Evolutionary conservation across 1,140 invertebrate genomes (phyloP), one percentile per base, ranked within the genome.

Genomic region (Uloborus diversus): DNA sequence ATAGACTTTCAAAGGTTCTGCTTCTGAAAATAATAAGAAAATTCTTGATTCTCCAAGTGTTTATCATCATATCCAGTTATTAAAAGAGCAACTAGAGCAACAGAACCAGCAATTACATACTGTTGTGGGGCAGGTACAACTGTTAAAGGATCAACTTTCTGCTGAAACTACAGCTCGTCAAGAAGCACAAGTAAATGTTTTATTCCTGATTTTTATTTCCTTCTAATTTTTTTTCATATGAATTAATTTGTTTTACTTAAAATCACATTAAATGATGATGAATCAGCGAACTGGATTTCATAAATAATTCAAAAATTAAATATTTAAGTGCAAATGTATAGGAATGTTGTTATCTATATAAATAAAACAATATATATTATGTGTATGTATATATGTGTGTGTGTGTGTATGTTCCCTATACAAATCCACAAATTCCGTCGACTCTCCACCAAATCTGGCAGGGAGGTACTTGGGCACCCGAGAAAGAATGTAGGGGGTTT

Each of bases 91-190:
- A 85, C 87, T 98, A 79, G 96, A 99, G 83, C 96, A 98, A 84
- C 95, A 98, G 85, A 91, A 92, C 62, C 94, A 98, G 84, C 95
- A 97, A 85, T 97, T 96, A 1, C 93, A 95, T 80, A 95, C 96
- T 17, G 95, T 96, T 3, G 89, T 97, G 20, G 94, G 94, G 3
- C 96, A 99, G 85, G 91, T 97, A 14, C 91, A 97, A 85, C 88
- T 99, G 49, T 89, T 98, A 49, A 90, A 95, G 79, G 96, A 99
- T 87, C 96, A 98, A 87, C 90, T 99, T 27, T 93, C 94, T 33
- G 95, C 94, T 27, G 97, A 99, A 88, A 96, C 96, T 62, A 93
- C 96, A 27, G 96, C 95, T 11, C 89, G 96, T 78, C 91, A 96
- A 56, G 96, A 97, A 86, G 95, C 96, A 33, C 96, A 97, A 91